Percentiles rank a stretch among this genome's conserved stretches.
phyloP scores from a whole-genome alignment of 2,113 vertebrate genomes.

The Perca flavescens region DNA sequence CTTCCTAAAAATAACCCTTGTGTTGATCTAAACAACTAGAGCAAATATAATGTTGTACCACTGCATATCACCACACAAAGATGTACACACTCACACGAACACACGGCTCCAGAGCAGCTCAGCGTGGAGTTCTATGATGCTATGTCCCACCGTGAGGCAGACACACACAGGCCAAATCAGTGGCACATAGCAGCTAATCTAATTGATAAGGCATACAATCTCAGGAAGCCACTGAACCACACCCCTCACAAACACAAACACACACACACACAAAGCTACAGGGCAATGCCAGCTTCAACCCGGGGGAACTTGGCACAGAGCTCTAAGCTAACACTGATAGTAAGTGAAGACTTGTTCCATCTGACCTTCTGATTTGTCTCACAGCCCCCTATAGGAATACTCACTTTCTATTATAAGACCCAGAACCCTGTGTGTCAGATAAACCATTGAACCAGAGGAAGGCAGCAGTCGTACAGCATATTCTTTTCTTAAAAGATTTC shows the following conservation, averaged over 20 bases:
- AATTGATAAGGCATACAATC: constrained; percentile 66
- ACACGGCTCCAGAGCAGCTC: constrained; percentile 2
- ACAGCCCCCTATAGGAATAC: constrained; percentile 72
- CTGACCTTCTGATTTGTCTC: constrained; percentile 82
- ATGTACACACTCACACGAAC: not conserved
- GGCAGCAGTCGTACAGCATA: constrained; percentile 31
- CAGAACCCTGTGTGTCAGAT: constrained; percentile 42
- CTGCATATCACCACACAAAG: constrained; percentile 27
- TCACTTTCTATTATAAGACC: constrained; percentile 75
- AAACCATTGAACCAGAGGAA: constrained; percentile 48
- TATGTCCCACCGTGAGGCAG: constrained; percentile 12
- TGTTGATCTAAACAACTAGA: constrained; percentile 61
- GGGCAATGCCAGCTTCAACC: constrained; percentile 51
- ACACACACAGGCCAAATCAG: constrained; percentile 52
- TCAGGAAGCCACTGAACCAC: constrained; percentile 48
- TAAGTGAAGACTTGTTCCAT: constrained; percentile 73
- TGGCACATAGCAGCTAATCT: constrained; percentile 68
- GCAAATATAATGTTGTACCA: constrained; percentile 55
- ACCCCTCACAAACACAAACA: constrained; percentile 8
- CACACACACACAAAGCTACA: constrained; percentile 32
- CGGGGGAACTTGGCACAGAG: constrained; percentile 70
- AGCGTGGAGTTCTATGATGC: constrained; percentile 41
- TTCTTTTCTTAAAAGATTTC: constrained; percentile 17
- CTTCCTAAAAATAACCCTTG: constrained; percentile 57
- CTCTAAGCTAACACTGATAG: constrained; percentile 75